These are phyloP conservation scores for Anagrus nilaparvatae DNA, from an alignment of 1,140 invertebrate genomes.

Conservation along the genomic window DNA sequence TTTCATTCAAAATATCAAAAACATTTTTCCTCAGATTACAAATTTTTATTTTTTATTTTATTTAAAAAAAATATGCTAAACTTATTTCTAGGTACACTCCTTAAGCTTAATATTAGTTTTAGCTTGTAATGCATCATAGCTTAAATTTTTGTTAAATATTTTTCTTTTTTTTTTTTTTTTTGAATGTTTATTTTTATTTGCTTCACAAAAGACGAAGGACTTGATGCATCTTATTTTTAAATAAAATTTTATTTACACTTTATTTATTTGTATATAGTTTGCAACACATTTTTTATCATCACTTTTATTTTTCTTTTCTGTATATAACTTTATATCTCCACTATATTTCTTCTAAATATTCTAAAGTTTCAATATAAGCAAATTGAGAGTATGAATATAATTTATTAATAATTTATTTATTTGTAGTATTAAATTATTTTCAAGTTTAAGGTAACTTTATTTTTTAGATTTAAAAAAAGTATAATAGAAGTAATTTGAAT, in stretches of 20 bases:
- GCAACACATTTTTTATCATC: constrained; percentile 6
- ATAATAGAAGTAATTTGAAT: too few species aligned
- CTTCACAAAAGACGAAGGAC: constrained; percentile 9
- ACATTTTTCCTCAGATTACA: too few species aligned
- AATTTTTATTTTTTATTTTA: too few species aligned
- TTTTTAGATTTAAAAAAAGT: too few species aligned
- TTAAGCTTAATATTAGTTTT: constrained; percentile 5
- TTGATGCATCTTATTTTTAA: not conserved
- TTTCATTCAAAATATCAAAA: too few species aligned
- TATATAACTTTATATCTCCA: constrained; percentile 6
- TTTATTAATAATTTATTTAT: too few species aligned
- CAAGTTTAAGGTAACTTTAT: too few species aligned
- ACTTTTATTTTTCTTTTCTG: constrained; percentile 9
- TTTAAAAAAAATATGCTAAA: constrained; percentile 7
- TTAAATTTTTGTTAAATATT: constrained; percentile 3
- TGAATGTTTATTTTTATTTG: not conserved
- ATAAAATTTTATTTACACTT: constrained; percentile 4
- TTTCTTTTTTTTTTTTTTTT: constrained; percentile 11
- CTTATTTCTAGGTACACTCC: constrained; percentile 1
- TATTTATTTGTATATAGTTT: constrained; percentile 12
- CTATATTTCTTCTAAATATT: too few species aligned
- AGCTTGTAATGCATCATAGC: constrained; percentile 8
- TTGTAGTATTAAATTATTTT: too few species aligned
- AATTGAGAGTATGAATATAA: too few species aligned
- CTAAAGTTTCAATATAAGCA: too few species aligned